Conservation (phyloP, 2,888 invertebrate genomes). For the Euzophera pinguis region DNA sequence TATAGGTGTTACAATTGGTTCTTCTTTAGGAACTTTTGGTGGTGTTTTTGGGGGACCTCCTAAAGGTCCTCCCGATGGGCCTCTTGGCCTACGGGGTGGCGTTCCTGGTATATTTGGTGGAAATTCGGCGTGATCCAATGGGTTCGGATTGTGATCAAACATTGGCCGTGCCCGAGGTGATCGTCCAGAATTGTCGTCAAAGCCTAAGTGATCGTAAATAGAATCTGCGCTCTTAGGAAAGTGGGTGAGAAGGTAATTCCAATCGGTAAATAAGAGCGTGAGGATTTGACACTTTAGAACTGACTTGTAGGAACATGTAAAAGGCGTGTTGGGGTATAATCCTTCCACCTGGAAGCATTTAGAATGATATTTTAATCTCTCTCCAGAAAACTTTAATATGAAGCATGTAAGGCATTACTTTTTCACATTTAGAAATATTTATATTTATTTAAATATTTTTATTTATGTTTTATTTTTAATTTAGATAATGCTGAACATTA, state of each 20-base stretch:
- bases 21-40: no score
- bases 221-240: slow-evolving; percentile 46
- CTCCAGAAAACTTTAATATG: no score
- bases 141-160: background rate
- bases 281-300: slow-evolving; percentile 50
- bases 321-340: slow-evolving; percentile 41
- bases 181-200: background rate
- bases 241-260: slow-evolving; percentile 53
- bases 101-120: background rate
- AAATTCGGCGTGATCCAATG: background rate
- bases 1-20: no score
- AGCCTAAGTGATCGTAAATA: slow-evolving; percentile 23
- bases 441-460: no score
- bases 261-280: slow-evolving; percentile 46
- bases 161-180: background rate
- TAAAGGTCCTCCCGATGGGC: background rate
- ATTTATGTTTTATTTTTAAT: no score
- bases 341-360: slow-evolving; percentile 49
- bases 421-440: no score
- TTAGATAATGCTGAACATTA: no score
- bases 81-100: background rate
- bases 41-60: background rate
- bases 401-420: no score
- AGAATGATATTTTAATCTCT: background rate
- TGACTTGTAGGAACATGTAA: slow-evolving; percentile 47